phyloP scores from a whole-genome alignment of 1,140 invertebrate species.

The Eciton burchellii region DNA sequence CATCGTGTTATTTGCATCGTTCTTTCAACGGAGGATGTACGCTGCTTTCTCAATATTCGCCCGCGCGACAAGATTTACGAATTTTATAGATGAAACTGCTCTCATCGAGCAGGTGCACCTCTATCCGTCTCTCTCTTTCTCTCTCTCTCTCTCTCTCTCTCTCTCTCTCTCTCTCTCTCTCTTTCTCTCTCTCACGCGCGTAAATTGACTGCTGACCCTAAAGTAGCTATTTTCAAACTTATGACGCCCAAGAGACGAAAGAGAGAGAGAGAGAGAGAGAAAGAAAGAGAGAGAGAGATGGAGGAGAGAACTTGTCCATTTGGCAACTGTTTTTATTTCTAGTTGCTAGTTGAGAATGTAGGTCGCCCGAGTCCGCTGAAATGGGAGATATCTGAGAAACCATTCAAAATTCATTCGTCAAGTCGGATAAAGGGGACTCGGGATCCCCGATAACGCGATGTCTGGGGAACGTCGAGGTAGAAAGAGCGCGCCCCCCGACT shows the following conservation, averaged over 20 bases:
- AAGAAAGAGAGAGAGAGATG: neutral
- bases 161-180: neutral
- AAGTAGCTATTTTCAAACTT: slow-evolving; percentile 36
- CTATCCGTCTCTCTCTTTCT: neutral
- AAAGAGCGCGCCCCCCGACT: neutral
- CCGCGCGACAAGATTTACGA: neutral
- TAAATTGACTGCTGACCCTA: too few species aligned
- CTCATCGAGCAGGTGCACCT: neutral
- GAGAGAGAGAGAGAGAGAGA: neutral
- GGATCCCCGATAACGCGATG: neutral
- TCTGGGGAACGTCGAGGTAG: neutral
- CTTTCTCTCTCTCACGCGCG: too few species aligned
- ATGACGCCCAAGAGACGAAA: neutral
- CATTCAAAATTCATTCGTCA: slow-evolving; percentile 44
- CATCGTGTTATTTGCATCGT: neutral
- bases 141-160: neutral
- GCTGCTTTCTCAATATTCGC: neutral
- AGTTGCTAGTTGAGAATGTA: slow-evolving; percentile 2
- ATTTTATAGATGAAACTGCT: neutral
- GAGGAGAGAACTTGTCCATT: neutral
- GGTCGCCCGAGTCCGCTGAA: neutral
- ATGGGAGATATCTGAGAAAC: slow-evolving; percentile 6
- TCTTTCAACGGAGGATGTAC: too few species aligned
- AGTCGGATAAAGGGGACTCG: neutral
- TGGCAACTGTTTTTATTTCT: slow-evolving; percentile 5